phyloP scores from a whole-genome alignment of 2,888 invertebrate genomes.

The Heteromurus nitidus region DNA sequence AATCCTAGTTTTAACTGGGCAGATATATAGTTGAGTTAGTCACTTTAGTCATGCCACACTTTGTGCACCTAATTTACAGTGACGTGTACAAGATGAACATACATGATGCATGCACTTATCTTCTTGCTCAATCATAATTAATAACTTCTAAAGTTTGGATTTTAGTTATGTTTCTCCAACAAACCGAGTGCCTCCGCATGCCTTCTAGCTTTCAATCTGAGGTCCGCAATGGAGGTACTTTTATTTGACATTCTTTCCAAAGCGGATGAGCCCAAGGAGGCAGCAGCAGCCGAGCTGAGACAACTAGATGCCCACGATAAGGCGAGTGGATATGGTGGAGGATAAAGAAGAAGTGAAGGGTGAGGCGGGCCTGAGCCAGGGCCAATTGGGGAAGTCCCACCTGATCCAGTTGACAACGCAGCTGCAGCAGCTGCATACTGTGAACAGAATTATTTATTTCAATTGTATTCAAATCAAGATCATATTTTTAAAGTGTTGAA shows the following conservation, averaged over 20 bases:
- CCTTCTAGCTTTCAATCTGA: slow-evolving; percentile 92
- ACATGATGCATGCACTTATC: too few species aligned
- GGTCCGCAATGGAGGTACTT: slow-evolving; percentile 94
- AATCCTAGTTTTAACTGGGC: too few species aligned
- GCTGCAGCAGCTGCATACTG: slow-evolving; percentile 80
- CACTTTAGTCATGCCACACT: too few species aligned
- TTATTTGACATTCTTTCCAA: slow-evolving; percentile 78
- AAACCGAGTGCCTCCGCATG: slow-evolving; percentile 90
- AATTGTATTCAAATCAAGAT: background rate
- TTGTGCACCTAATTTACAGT: too few species aligned
- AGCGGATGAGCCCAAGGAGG: slow-evolving; percentile 76
- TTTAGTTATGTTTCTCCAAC: slow-evolving; percentile 66
- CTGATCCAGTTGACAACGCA: slow-evolving; percentile 66
- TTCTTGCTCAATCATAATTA: too few species aligned
- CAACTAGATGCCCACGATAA: slow-evolving; percentile 75
- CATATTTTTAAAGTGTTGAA: background rate
- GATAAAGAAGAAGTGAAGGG: slow-evolving; percentile 73
- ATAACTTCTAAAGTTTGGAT: too few species aligned
- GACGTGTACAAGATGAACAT: too few species aligned
- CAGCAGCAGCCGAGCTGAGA: slow-evolving; percentile 79
- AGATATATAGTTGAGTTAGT: too few species aligned
- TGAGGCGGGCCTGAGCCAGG: slow-evolving; percentile 62
- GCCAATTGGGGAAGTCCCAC: slow-evolving; percentile 74
- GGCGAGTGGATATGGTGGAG: slow-evolving; percentile 73
- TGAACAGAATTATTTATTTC: slow-evolving; percentile 68